phyloP scores from a whole-genome alignment of 2,797 vertebrate species.

The Manis javanica region DNA sequence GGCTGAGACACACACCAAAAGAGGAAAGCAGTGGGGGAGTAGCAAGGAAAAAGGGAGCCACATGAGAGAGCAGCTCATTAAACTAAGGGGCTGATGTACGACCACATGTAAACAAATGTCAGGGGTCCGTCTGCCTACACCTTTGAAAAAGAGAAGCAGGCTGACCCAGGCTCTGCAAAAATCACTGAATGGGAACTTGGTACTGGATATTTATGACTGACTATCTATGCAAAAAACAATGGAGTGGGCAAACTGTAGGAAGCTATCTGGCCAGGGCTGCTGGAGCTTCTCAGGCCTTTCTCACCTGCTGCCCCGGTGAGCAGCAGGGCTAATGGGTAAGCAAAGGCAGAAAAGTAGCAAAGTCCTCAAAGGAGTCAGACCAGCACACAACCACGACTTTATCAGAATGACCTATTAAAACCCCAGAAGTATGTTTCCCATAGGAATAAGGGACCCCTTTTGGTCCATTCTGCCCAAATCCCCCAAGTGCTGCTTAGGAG shows the following conservation, averaged over 20 bases:
- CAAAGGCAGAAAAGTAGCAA: background rate
- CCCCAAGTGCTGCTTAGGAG: background rate
- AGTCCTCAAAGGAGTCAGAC: background rate
- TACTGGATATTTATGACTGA: background rate
- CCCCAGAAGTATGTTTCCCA: background rate
- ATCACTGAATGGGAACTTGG: background rate
- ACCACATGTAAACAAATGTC: background rate
- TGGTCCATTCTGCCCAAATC: background rate
- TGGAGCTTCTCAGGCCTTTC: background rate
- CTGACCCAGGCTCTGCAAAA: background rate
- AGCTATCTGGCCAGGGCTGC: background rate
- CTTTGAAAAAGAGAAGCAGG: background rate
- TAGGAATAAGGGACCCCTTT: background rate
- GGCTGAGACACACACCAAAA: background rate
- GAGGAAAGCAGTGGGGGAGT: background rate
- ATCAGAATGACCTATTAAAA: conserved; percentile 2
- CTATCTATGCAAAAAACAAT: background rate
- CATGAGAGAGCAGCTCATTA: background rate
- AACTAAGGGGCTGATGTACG: background rate
- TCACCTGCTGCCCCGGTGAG: background rate
- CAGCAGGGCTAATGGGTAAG: background rate
- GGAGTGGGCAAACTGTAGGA: background rate
- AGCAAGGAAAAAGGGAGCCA: background rate
- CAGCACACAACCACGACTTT: background rate
- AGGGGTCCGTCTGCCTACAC: background rate